Evolutionary conservation across 1,140 invertebrate species (phyloP), one percentile per base, ranked within the genome.

Genomic region (Aphaenogaster floridana): DNA sequence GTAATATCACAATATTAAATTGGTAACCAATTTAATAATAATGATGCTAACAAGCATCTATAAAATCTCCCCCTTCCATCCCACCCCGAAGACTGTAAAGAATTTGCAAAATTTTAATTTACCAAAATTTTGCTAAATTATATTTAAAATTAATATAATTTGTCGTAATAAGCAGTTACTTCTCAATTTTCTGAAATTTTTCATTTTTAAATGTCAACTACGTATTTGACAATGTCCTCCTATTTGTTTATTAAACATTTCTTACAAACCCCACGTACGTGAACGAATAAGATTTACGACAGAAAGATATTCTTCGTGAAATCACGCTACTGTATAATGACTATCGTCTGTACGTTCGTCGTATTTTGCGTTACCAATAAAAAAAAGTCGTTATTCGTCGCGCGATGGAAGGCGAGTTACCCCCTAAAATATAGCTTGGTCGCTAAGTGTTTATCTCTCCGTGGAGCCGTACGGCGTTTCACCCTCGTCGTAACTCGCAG

Each of bases 401-500:
- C 45, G 50, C 34, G 83, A 89, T 84, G 86, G 85, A 88, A 88
- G 89, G 66, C 64, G 88, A 92, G 80, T 91, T 78, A 72, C 45
- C 21, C 68, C 21, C 61, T 87, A 71, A 92, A 91, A 93, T 94
- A 94, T 88, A 89, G 88, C 87, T 81, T 80, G 64, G 76, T 83
- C 80, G 83, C 71, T 92, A 90, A 92, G 93, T 93, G 92, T 91
- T 94, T 94, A 93, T 89, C 72, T 88, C 86, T 86, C 66, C 39
- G 81, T 45, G 69, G 88, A 71, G 77, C 61, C 74, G 79, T 57
- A 59, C 78, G 61, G 39, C 48, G 78, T 52, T 52, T 64, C 86
- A 74, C 90, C 89, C 80, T 77, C 80, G 77, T 90, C 89, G 78
- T 77, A 81, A 90, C 74, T 76, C 42, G 3, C 42, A 21, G 17